These are phyloP conservation scores for Megaptera novaeangliae DNA, from an alignment of 2,113 vertebrate genomes.

Conservation along the genomic window DNA sequence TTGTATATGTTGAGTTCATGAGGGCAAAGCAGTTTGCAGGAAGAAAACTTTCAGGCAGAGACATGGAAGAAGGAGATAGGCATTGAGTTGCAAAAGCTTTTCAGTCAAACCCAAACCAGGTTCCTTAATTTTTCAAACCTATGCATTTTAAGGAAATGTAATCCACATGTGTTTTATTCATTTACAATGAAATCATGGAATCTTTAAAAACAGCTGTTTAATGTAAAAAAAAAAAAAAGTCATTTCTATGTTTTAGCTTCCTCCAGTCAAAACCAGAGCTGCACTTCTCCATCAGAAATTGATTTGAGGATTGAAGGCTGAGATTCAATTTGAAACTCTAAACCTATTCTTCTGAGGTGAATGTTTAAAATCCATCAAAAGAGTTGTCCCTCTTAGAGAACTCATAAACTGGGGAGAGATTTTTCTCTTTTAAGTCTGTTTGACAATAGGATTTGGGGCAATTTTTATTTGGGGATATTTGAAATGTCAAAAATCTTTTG, in stretches of 20 bases:
- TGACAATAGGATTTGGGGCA: background rate
- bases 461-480: background rate
- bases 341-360: background rate
- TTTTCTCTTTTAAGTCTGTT: background rate
- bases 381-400: background rate
- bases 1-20: background rate
- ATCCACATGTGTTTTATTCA: constrained; percentile 61
- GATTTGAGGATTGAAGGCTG: constrained; percentile 65
- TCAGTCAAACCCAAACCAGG: constrained; percentile 38
- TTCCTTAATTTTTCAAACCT: constrained; percentile 53
- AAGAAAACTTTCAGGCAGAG: background rate
- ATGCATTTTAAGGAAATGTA: constrained; percentile 62
- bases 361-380: constrained; percentile 39
- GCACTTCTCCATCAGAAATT: constrained; percentile 51
- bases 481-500: constrained; percentile 25
- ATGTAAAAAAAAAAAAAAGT: constrained; percentile 37
- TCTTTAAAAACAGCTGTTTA: constrained; percentile 54
- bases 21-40: background rate
- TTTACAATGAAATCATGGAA: constrained; percentile 44
- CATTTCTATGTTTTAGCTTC: constrained; percentile 25
- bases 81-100: background rate
- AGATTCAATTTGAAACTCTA: constrained; percentile 41
- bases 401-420: background rate
- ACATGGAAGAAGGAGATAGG: background rate
- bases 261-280: constrained; percentile 28